Evolutionary conservation across 2,797 vertebrate genomes (phyloP).

Genomic region (Dromococcyx pavoninus): DNA sequence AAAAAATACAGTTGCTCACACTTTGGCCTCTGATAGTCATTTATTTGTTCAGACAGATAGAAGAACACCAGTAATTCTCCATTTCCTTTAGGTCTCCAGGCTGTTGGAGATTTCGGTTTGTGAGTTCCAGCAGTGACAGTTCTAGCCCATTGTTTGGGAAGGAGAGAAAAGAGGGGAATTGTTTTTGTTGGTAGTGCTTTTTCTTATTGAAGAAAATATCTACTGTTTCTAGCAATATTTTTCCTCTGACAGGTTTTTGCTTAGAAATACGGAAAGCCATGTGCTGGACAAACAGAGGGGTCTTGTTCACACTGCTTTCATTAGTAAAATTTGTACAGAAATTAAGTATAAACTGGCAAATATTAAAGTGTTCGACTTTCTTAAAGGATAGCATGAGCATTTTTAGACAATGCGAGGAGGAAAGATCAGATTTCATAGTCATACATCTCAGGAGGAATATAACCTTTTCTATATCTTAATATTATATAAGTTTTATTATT

Average conservation of each 20-base stretch:
- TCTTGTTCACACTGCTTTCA: background rate
- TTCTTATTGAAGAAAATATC: background rate
- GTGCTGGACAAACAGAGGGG: background rate
- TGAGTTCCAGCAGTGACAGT: background rate
- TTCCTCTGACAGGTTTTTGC: background rate
- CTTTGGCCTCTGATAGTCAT: accelerated
- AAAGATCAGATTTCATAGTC: background rate
- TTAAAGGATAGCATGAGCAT: background rate
- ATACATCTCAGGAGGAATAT: background rate
- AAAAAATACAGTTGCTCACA: background rate
- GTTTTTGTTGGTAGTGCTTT: background rate
- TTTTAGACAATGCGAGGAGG: background rate
- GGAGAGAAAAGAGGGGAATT: background rate
- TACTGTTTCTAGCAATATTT: background rate
- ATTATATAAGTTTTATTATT: background rate
- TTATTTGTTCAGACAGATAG: background rate
- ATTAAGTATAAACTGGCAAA: background rate
- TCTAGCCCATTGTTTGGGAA: background rate
- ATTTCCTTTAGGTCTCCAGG: background rate
- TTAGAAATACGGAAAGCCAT: background rate
- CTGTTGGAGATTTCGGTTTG: background rate
- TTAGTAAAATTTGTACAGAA: background rate
- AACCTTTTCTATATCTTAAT: background rate
- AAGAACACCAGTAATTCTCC: background rate
- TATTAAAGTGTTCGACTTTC: background rate